Percentiles rank a stretch among this genome's conserved stretches.
These are phyloP conservation scores for Falco columbarius DNA, from an alignment of 2,797 vertebrate genomes.

Conservation along the genomic window DNA sequence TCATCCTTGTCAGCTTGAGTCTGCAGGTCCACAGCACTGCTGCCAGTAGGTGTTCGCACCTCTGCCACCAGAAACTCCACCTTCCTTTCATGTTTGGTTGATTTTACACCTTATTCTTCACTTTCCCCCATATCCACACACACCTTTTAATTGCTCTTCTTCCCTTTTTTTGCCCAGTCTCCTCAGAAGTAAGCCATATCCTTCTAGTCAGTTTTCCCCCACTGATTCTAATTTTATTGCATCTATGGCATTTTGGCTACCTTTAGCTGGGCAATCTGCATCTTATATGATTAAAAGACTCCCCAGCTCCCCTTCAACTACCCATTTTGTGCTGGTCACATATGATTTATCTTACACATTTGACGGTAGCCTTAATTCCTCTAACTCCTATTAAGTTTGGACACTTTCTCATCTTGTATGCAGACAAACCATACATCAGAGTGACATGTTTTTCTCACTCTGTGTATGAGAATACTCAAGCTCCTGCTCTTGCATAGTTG, in stretches of 20 bases:
- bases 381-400: neutral
- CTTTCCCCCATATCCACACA: neutral
- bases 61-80: neutral
- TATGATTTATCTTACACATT: neutral
- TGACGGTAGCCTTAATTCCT: neutral
- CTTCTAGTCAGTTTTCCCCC: neutral
- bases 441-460: neutral
- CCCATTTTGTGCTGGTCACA: neutral
- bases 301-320: neutral
- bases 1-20: neutral
- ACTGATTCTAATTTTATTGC: neutral
- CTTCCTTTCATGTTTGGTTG: neutral
- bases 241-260: neutral
- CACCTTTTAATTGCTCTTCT: neutral
- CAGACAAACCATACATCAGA: neutral
- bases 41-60: neutral
- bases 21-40: neutral
- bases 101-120: neutral
- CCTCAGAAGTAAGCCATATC: neutral
- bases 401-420: neutral
- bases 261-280: neutral
- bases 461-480: neutral
- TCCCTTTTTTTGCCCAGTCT: accelerated
- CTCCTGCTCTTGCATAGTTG: neutral
- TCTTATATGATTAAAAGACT: neutral